Base-by-base conservation (phyloP, 2,113 vertebrate genomes). In the Onychorhynchus coronatus region DNA sequence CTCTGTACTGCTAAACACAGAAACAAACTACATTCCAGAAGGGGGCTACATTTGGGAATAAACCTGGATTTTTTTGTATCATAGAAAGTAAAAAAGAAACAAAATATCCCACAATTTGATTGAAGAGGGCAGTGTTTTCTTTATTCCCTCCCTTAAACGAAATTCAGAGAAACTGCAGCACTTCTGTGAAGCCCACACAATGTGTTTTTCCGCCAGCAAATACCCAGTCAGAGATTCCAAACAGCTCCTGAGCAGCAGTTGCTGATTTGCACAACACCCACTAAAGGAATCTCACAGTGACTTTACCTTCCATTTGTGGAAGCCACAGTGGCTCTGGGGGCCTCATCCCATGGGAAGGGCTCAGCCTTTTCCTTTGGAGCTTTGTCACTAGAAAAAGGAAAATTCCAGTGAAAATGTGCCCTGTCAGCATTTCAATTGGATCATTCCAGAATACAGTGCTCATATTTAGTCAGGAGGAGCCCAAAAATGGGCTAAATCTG, bases 291-390 rank as follows among this genome's bases (percentile, higher is more conserved):
- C n/a, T 46, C 75, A 31, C 24, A 4, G 13, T 8, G 42, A 49
- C n/a, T 39, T 17, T 93, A 97, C 96, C 97, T 97, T n/a, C 91
- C 66, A 9, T 85, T 89, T 0, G 6, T 66, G 78, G 96, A 31
- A 66, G 21, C 37, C 11, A 14, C 0, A 0, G 68, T 7, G n/a
- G 37, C 77, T 73, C 63, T 83, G 50, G 71, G 17, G 14, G 33
- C 7, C 30, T 3, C 88, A 35, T 95, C 73, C 90, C 97, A 81
- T 1, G 77, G 67, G 53, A 62, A 71, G 1, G 7, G 17, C 49
- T 94, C 86, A 35, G 76, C 18, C 52, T 86, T 91, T 27, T 95
- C 89, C 65, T 84, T 33, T n/a, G 25, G 67, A 47, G 56, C 12
- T n/a, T 42, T 90, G 41, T 50, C 88, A 37, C 96, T 97, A 33